Evolutionary conservation across 2,888 invertebrate genomes (phyloP).

Genomic region (Drosophila macrospina): DNA sequence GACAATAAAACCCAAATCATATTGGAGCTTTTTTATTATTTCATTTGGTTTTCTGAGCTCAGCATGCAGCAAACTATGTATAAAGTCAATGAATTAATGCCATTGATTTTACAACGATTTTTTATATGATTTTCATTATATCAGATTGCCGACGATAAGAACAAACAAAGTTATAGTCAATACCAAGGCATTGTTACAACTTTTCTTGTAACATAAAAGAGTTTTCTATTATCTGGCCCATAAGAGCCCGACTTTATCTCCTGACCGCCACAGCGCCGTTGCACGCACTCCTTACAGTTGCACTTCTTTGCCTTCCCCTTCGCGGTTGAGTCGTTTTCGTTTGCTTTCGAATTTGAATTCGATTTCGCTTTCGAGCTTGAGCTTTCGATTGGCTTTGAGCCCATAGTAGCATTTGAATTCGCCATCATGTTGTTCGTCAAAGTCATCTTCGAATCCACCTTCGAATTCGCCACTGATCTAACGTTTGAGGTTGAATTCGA

Average conservation of each 20-base stretch:
- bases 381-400: background rate
- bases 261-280: constrained; percentile 21
- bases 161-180: constrained; percentile 15
- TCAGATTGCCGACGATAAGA: background rate
- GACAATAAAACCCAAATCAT: no score
- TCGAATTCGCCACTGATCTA: background rate
- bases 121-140: background rate
- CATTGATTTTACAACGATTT: constrained; percentile 2
- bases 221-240: constrained; percentile 22
- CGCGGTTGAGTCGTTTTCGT: background rate
- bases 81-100: background rate
- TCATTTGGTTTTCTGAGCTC: background rate
- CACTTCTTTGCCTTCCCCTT: constrained; percentile 24
- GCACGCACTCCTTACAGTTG: constrained; percentile 43
- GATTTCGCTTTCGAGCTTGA: background rate
- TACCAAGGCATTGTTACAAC: constrained; percentile 38
- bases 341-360: background rate
- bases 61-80: background rate
- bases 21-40: background rate
- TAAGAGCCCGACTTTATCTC: constrained; percentile 16
- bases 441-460: no score
- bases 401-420: background rate
- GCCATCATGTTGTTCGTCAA: background rate
- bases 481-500: background rate
- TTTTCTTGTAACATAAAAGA: constrained; percentile 8